Evolutionary conservation across 2,797 vertebrate genomes (phyloP), one percentile per base, ranked within the genome.

Genomic region (Rhinatrema bivittatum): DNA sequence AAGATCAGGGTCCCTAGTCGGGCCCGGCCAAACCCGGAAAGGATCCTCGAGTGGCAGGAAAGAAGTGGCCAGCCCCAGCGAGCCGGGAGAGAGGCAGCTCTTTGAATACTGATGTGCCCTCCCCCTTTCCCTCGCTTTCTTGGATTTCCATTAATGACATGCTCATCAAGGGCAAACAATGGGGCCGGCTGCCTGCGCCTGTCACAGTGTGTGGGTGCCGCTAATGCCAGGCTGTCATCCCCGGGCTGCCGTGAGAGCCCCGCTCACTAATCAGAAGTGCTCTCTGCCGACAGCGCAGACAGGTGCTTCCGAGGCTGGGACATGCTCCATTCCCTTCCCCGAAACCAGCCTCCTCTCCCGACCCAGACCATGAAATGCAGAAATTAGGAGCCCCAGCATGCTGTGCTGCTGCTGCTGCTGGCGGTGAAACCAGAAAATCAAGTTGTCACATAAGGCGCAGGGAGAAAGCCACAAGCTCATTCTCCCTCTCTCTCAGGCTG

Each of bases 41-140:
- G 60, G 67, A 68, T 64, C 57, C 53, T 54, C 64, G 69, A 65
- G 56, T 48, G 67, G 69, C 51, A 52, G 73, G 76, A 47, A 72
- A 56, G 62, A 48, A 70, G 65, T 74, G 76, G 68, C 60, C 68
- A 71, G 72, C 76, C 68, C 30, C 79, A 86, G 78, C 76, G 82
- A n/a, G 85, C 83, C 82, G 78, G 65, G 74, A 86, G 79, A 83
- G 81, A 82, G 82, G 85, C 89, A 86, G 79, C 83, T 88, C 88
- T 92, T 91, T 93, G 89, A 93, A 93, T 91, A 88, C 86, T 90
- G 88, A 94, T 87, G 85, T 85, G 84, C 82, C 76, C 71, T 81
- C 84, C 80, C 73, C 81, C 79, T 85, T 87, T 88, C 81, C 81
- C 84, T 80, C 73, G 81, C 79, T 85, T 87, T 88, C 81, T 87